Base-by-base conservation (phyloP, 2,113 vertebrate genomes). In the Fulica atra region DNA sequence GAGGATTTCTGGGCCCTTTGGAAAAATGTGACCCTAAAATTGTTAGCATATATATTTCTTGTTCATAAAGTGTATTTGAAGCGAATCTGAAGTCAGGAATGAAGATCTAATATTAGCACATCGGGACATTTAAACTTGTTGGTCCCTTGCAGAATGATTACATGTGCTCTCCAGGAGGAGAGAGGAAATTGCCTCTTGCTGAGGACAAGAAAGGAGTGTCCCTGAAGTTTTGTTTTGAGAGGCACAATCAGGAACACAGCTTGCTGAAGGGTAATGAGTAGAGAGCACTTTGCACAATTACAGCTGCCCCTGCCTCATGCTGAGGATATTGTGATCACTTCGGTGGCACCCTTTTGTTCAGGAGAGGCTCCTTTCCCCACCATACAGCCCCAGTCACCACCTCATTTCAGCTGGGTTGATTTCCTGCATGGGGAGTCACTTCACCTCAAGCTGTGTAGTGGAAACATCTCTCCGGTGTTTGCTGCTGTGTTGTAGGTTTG, bases 181-280 rank as follows among this genome's bases (percentile, higher is more conserved):
- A 91, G 57, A 96, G 86, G 83, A 95, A 92, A 92, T 91, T 81
- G 24, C 63, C 54, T 88, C 38, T 92, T 56, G 38, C 59, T 83
- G 69, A 91, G 83, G 71, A 65, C 57, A 70, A 78, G 73, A 71
- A 90, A 92, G 65, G 80, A 87, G 31, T 25, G 5, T 20, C 82
- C 60, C 73, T 97, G 40, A 86, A 51, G 31, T 12, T 42, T 88
- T 89, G 87, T 88, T 81, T 70, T 69, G 69, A 92, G 66, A 85
- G 56, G 42, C n/a, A 86, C 70, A 83, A 64, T 96, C 71, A 84
- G 64, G 81, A 94, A 18, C 20, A 65, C 42, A 66, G 36, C 53
- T 80, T 88, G 71, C 46, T 46, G 70, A 89, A 80, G 17, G 40
- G 44, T 90, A 92, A 92, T 86, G 88, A 92, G 85, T 70, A 72